Base-by-base conservation (phyloP, 53 echinoderm and acorn worm species). In the Paelopatides confundens region DNA sequence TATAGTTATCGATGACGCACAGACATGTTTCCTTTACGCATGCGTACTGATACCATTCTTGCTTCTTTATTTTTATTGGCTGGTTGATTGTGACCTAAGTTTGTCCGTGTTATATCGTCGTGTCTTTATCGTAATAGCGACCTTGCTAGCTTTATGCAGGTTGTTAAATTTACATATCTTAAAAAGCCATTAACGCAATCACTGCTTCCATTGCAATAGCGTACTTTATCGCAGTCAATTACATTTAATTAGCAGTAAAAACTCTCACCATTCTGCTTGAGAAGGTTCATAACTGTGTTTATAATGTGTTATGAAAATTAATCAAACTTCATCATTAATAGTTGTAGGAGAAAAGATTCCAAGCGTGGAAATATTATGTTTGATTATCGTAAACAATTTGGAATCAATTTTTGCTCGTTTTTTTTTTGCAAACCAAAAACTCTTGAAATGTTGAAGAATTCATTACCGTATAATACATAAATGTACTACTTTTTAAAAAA, bases 161-260 rank as follows among this genome's bases (percentile, higher is more conserved):
- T 58, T 58, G 58, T 58, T 23, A 58, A 58, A 58, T 58, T 58
- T 58, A 58, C 58, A 58, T n/a, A 58, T 23, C 58, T 58, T 5
- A 48, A 48, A 58, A 58, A 21, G 15, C 58, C 21, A 58, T 58
- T n/a, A 6, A 21, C 58, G 21, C 58, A 58, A 58, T 58, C 58
- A 58, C 18, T 23, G 58, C 21, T 58, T 58, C 21, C 58, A 58
- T 58, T 23, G 24, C 24, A 58, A 23, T n/a, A 5, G 5, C 21
- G 58, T 58, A 58, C 58, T 58, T 58, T n/a, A 58, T 58, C 58
- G 58, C 58, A 58, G 58, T 23, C 24, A 58, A 58, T 58, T 58
- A 58, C 58, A 23, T 58, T 58, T 58, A 58, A 58, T 58, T 58
- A 58, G 58, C 58, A 58, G 58, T 58, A 58, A 58, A 54, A 58